phyloP scores from a whole-genome alignment of 2,888 invertebrate genomes.

The Torymus aiolomorphi region DNA sequence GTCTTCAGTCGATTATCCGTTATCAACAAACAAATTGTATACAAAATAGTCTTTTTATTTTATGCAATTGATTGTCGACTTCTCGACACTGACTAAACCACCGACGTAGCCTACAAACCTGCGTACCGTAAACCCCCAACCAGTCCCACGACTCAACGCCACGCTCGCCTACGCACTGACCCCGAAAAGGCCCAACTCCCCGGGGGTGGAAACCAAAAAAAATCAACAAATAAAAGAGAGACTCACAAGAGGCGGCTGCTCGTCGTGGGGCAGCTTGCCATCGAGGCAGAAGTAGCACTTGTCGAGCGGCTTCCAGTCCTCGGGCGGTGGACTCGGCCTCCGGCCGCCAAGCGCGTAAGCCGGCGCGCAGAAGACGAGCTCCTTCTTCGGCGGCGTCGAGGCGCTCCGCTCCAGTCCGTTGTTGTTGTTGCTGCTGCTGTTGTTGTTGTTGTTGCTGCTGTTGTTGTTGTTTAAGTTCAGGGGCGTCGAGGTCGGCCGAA shows the following conservation, averaged over 20 bases:
- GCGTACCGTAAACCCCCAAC: too few species aligned
- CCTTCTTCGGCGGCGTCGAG: constrained; percentile 62
- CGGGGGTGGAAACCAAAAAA: not conserved
- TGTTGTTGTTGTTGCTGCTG: constrained; percentile 41
- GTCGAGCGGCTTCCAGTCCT: constrained; percentile 89
- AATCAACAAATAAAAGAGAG: not conserved
- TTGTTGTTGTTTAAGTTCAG: constrained; percentile 53
- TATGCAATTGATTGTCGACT: too few species aligned
- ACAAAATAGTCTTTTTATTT: too few species aligned
- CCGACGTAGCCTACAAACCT: too few species aligned
- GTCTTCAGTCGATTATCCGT: too few species aligned
- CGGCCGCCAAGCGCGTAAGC: constrained; percentile 66
- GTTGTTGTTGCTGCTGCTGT: constrained; percentile 56
- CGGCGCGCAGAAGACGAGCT: constrained; percentile 63
- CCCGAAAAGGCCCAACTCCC: too few species aligned
- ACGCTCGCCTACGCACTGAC: too few species aligned
- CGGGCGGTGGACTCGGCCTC: constrained; percentile 73
- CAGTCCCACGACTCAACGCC: too few species aligned
- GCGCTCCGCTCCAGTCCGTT: constrained; percentile 55
- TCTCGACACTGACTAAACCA: too few species aligned
- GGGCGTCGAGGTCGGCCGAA: constrained; percentile 56
- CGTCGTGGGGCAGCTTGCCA: constrained; percentile 81
- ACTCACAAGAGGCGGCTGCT: constrained; percentile 79
- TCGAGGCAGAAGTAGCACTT: constrained; percentile 91
- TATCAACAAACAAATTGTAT: too few species aligned